Percentiles rank a stretch among this genome's conserved stretches.
These are phyloP conservation scores for Microcebus lehilahytsara DNA, from an alignment of 2,113 vertebrate species.

Conservation along the genomic window DNA sequence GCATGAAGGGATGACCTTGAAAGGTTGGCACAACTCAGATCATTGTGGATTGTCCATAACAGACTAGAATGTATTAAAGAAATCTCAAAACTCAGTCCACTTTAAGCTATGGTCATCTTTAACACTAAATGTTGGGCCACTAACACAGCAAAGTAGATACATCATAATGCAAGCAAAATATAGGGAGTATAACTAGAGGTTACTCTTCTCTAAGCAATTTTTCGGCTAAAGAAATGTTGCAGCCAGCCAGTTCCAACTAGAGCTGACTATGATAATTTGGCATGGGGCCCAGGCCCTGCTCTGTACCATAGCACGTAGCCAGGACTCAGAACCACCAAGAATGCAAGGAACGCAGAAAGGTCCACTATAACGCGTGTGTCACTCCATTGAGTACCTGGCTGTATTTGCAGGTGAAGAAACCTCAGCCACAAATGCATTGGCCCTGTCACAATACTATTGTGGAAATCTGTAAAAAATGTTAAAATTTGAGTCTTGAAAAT, in stretches of 20 bases:
- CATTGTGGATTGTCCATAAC: neutral
- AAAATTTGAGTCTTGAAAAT: neutral
- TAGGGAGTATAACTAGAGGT: neutral
- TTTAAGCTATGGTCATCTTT: neutral
- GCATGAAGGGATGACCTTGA: neutral
- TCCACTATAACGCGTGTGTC: neutral
- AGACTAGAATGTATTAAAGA: neutral
- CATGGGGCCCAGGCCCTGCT: neutral
- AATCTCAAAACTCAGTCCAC: neutral
- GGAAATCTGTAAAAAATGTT: neutral
- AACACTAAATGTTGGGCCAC: neutral
- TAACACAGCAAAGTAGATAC: neutral
- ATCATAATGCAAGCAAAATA: neutral
- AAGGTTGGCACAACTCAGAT: neutral
- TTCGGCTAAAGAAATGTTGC: neutral
- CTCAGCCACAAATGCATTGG: neutral
- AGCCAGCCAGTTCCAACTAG: neutral
- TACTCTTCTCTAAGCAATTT: neutral
- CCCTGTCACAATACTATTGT: neutral
- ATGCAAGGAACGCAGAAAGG: neutral
- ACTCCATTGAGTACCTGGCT: neutral
- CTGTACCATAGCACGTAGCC: no score
- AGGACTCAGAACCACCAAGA: neutral
- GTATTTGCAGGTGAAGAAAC: neutral
- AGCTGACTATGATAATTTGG: neutral